A percentile compares a stretch with the other conserved stretches of the same genome.
These are phyloP conservation scores for Acanthosepion esculentum DNA, from an alignment of 2,888 invertebrate species.

Conservation along the genomic window DNA sequence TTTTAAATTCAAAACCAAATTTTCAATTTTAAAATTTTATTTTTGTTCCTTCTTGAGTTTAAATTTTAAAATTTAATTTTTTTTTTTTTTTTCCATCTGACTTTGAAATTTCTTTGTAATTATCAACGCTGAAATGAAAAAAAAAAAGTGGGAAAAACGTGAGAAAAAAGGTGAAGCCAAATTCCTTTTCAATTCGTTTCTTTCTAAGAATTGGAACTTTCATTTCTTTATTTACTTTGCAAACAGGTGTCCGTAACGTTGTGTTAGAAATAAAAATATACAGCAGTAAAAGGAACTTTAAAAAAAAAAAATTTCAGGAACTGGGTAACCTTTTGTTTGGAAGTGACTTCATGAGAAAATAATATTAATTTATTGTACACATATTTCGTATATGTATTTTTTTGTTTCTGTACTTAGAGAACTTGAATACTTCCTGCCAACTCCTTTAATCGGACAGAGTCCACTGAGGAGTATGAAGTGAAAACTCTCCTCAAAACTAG, in stretches of 20 bases:
- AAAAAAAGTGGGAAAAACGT: not conserved
- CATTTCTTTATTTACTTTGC: not conserved
- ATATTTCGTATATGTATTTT: no score
- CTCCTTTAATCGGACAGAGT: no score
- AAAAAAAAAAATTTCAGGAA: not conserved
- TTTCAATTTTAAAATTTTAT: not conserved
- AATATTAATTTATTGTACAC: no score
- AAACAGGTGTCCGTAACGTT: not conserved
- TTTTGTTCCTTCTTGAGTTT: not conserved
- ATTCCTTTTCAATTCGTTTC: not conserved
- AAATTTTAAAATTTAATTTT: not conserved
- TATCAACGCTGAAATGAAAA: not conserved
- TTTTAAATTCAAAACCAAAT: not conserved
- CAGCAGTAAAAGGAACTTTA: not conserved
- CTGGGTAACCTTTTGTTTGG: not conserved
- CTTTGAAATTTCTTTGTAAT: not conserved
- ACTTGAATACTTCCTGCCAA: no score
- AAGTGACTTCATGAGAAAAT: no score
- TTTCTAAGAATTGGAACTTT: not conserved
- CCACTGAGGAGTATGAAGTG: no score
- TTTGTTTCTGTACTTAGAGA: no score
- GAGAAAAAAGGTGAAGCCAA: not conserved
- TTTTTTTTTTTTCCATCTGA: not conserved
- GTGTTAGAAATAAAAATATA: no score
- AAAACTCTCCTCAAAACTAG: no score